A percentile compares a stretch with the other conserved stretches of the same genome.
phyloP scores from a whole-genome alignment of 2,888 invertebrate species.

The Scaptomyza caliginosa region DNA sequence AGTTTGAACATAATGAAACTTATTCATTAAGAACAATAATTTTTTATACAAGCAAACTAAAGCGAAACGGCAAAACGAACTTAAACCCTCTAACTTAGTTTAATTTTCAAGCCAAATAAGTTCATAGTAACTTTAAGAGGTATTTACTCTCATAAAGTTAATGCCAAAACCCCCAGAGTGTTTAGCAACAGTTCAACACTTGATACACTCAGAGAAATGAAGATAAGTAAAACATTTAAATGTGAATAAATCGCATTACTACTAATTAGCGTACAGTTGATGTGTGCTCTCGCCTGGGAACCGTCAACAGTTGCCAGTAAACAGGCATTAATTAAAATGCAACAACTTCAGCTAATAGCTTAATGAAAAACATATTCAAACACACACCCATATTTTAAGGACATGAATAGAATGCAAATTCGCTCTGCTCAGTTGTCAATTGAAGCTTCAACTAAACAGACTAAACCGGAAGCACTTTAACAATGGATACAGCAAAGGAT shows the following conservation, averaged over 20 bases:
- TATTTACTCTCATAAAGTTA: no score
- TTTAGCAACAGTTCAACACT: neutral
- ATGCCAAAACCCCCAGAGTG: no score
- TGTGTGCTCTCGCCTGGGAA: slow-evolving; percentile 21
- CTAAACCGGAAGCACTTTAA: slow-evolving; percentile 1
- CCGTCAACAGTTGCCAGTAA: slow-evolving; percentile 15
- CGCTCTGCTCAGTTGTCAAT: slow-evolving; percentile 61
- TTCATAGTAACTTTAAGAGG: no score
- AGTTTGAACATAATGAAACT: slow-evolving; percentile 5
- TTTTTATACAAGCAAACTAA: no score
- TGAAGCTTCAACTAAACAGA: slow-evolving; percentile 50
- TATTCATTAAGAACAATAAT: slow-evolving; percentile 3
- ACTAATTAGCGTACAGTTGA: slow-evolving; percentile 30
- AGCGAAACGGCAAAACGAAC: no score
- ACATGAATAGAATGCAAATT: slow-evolving; percentile 48
- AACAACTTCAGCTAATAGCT: slow-evolving; percentile 53
- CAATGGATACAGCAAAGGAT: slow-evolving; percentile 48
- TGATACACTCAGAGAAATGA: slow-evolving; percentile 9
- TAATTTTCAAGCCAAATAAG: no score
- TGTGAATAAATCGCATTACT: slow-evolving; percentile 48
- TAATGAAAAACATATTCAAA: neutral
- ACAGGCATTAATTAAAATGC: slow-evolving; percentile 64
- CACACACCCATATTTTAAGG: neutral
- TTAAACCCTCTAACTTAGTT: no score
- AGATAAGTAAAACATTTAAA: slow-evolving; percentile 4